Evolutionary conservation across 2,797 vertebrate species (phyloP).

Genomic region (Gymnoscopelus braueri): DNA sequence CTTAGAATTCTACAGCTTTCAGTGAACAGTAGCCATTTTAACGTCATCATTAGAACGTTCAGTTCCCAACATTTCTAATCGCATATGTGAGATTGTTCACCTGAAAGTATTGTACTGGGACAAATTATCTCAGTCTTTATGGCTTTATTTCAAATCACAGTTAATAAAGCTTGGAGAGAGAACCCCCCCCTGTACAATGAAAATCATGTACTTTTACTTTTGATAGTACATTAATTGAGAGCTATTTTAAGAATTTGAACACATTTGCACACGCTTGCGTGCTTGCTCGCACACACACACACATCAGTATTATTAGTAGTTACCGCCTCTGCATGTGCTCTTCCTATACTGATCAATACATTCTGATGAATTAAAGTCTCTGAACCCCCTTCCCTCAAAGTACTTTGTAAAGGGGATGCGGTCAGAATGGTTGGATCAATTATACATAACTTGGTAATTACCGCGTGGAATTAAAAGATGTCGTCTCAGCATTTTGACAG

Average conservation of each 20-base stretch:
- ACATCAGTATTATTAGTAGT: neutral
- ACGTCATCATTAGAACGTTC: no score
- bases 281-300: neutral
- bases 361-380: constrained; percentile 71
- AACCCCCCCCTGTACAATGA: no score
- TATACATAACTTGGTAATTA: constrained; percentile 83
- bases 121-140: no score
- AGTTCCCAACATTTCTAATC: no score
- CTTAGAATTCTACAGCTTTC: no score
- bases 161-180: no score
- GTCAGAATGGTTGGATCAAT: constrained; percentile 75
- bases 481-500: constrained; percentile 74
- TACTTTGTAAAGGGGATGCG: constrained; percentile 77
- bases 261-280: constrained; percentile 14
- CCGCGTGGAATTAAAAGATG: constrained; percentile 79
- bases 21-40: no score
- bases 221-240: no score
- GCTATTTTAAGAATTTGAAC: neutral
- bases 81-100: no score
- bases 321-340: constrained; percentile 9
- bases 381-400: constrained; percentile 56
- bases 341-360: constrained; percentile 56
- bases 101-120: no score
- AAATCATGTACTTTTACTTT: no score
- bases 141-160: no score